Base-by-base conservation (phyloP, 2,797 vertebrate genomes). In the Falco rusticolus region DNA sequence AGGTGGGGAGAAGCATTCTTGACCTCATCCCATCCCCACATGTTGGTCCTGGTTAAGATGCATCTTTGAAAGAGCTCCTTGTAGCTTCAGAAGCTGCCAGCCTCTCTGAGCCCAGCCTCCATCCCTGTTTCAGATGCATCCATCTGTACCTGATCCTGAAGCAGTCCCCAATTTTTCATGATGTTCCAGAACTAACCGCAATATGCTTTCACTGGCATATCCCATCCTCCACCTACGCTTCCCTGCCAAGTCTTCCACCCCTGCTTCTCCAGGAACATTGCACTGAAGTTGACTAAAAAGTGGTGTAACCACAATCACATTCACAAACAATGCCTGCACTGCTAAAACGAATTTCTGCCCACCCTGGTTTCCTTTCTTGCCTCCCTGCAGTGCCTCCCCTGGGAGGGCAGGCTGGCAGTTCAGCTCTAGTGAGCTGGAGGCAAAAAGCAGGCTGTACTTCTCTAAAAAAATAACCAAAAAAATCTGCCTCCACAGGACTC, bases 261-360 rank as follows among this genome's bases (percentile, higher is more conserved):
- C 24, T n/a, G 20, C 31, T 81, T 20, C 53, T 66, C 41, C 41
- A 66, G 59, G 41, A 86, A 63, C 1, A 0, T 50, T 2, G 1
- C 20, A 24, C 41, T 71, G 12, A 29, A 60, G 54, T 51, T 61
- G 37, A 25, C 34, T 78, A 37, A 87, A 91, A 69, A 2, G 2
- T 0, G 0, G 10, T 39, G 13, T 33, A 61, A 63, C 15, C 34
- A n/a, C 34, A 74, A 25, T 48, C 29, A 53, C n/a, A 43, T 0
- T 0, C 22, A 10, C 2, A 0, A 34, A 41, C 8, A 22, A 33
- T 59, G 39, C 50, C 34, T 48, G 50, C 11, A 8, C 39, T 43
- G 26, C 39, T 75, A 43, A 48, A 43, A 79, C n/a, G 20, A 84
- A 74, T 59, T 53, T 59, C 68, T 75, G 31, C 26, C 24, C 1